phyloP scores from a whole-genome alignment of 2,888 invertebrate species.

The Athalia cordata region DNA sequence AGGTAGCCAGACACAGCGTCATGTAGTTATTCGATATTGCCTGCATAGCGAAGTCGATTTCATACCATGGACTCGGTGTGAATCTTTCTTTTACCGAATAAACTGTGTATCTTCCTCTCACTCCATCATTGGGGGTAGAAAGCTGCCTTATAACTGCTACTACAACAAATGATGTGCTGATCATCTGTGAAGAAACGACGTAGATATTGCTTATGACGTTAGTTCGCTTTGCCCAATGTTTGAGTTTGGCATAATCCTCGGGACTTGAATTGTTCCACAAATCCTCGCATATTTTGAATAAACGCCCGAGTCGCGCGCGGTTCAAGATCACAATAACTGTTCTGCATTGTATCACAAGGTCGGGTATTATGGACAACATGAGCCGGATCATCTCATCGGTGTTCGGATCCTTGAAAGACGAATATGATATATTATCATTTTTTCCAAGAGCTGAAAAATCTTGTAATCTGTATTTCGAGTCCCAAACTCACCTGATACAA shows the following conservation, averaged over 20 bases:
- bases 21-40: slow-evolving; percentile 50
- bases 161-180: background rate
- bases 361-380: background rate
- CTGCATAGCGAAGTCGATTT: slow-evolving; percentile 48
- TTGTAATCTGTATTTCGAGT: background rate
- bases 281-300: slow-evolving; percentile 50
- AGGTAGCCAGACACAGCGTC: slow-evolving; percentile 19
- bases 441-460: background rate
- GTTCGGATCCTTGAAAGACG: background rate
- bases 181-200: background rate
- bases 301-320: slow-evolving; percentile 36
- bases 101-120: background rate
- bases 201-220: slow-evolving; percentile 14
- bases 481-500: slow-evolving; percentile 7
- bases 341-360: slow-evolving; percentile 6
- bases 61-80: slow-evolving; percentile 38
- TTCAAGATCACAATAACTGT: background rate
- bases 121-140: background rate
- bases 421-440: background rate
- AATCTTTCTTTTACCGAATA: background rate
- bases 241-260: background rate
- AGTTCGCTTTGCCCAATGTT: background rate
- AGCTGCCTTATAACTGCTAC: background rate
- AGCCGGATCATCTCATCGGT: slow-evolving; percentile 10
- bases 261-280: slow-evolving; percentile 52